phyloP scores from a whole-genome alignment of 2,113 vertebrate species.

The Eubucco bourcierii region DNA sequence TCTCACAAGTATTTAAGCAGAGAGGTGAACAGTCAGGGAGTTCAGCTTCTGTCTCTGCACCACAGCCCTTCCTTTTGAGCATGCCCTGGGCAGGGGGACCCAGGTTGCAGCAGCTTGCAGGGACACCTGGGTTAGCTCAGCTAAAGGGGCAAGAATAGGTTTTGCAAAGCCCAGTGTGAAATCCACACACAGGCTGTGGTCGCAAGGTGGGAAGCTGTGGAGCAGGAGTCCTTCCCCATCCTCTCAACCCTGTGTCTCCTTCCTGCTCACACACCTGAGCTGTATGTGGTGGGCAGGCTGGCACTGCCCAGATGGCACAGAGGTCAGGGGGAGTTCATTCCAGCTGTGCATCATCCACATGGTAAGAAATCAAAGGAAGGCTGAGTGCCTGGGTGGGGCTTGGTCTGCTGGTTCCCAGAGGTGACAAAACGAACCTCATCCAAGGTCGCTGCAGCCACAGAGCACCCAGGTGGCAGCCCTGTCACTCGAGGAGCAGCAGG shows the following conservation, averaged over 20 bases:
- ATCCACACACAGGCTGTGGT: background rate
- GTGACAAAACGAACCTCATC: background rate
- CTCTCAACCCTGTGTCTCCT: background rate
- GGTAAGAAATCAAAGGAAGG: background rate
- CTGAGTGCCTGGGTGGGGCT: background rate
- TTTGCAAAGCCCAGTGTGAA: background rate
- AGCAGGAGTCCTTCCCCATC: background rate
- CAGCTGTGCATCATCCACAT: background rate
- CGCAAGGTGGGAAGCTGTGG: background rate
- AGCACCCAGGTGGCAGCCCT: background rate
- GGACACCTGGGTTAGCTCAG: background rate
- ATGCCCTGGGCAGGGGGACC: background rate
- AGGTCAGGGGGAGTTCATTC: background rate
- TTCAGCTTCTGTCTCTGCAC: background rate
- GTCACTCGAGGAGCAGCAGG: background rate
- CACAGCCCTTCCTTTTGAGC: background rate
- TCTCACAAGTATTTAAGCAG: background rate
- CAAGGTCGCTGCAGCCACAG: background rate
- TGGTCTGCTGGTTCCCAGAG: rapidly evolving
- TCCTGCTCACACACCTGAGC: background rate
- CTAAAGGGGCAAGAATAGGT: background rate
- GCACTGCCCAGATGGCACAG: background rate
- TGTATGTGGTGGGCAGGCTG: background rate
- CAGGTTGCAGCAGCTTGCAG: background rate
- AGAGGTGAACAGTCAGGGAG: background rate